Evolutionary conservation across 2,888 invertebrate species (phyloP), one percentile per base, ranked within the genome.

Genomic region (Amiota mariae): DNA sequence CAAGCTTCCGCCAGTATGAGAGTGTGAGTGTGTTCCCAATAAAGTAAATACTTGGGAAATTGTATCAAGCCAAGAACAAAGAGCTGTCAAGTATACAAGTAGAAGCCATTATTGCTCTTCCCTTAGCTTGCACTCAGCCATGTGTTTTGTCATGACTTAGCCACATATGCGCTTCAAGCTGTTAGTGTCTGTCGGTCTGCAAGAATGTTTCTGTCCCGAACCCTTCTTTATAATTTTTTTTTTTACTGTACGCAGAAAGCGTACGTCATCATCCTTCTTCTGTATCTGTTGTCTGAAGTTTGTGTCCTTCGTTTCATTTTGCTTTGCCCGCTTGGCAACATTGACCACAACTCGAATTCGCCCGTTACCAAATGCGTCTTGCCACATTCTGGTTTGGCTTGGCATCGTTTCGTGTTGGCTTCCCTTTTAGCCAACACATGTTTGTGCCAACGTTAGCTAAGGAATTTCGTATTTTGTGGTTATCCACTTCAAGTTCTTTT

Each of bases 21-120:
- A 36, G 36, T 2, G 36, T 36, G 36, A 36, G 36, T 51, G 18
- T 68, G 51, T 47, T 20, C 49, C 49, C 66, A 66, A 66, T 66
- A 46, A 48, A 66, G 48, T 66, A 66, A 66, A 66, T 48, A n/a
- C 18, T 66, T 48, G 48, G 15, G 18, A 66, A 66, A 47, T 66
- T 49, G 49, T 66, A 49, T 66, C 48, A 66, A 47, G n/a, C 59
- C 59, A 59, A 11, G 24, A 13, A 59, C 59, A 59, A 59, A 56
- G 15, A 56, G 11, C 56, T 15, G 18, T 15, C 57, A 57, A 57
- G 18, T 10, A 10, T 15, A 57, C 18, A 59, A 24, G 24, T 18
- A 56, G n/a, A 36, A 36, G 6, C 36, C 36, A 36, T 36, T 36
- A 6, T 54, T n/a, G 12, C 54, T n/a, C 6, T 54, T n/a, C 54